Percentiles rank a stretch among this genome's conserved stretches.
phyloP scores from a whole-genome alignment of 2,888 invertebrate species.

The Chromoteleia sp. region DNA sequence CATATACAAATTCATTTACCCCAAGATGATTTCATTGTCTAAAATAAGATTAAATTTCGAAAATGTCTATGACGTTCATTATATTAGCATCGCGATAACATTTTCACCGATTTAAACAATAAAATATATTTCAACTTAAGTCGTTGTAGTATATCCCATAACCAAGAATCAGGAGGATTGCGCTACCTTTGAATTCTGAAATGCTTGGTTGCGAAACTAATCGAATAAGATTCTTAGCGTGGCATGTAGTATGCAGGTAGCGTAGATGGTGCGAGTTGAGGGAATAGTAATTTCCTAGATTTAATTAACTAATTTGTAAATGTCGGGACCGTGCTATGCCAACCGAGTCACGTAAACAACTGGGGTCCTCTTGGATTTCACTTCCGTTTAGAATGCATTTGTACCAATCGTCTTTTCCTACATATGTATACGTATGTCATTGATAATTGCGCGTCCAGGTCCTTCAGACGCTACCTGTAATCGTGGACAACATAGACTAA shows the following conservation, averaged over 20 bases:
- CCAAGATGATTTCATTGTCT: no score
- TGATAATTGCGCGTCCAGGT: slow-evolving; percentile 40
- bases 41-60: background rate
- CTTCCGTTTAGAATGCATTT: slow-evolving; percentile 69
- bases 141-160: slow-evolving; percentile 44
- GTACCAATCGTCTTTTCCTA: slow-evolving; percentile 65
- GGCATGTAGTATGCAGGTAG: slow-evolving; percentile 73
- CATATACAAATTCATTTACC: no score
- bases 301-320: slow-evolving; percentile 80
- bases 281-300: slow-evolving; percentile 80
- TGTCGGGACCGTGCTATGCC: slow-evolving; percentile 73
- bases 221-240: slow-evolving; percentile 75
- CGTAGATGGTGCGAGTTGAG: slow-evolving; percentile 72
- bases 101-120: background rate
- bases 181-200: slow-evolving; percentile 57
- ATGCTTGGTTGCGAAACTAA: slow-evolving; percentile 70
- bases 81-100: background rate
- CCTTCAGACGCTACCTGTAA: slow-evolving; percentile 33
- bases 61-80: background rate
- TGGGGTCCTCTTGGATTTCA: slow-evolving; percentile 73
- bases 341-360: slow-evolving; percentile 79
- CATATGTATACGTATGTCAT: slow-evolving; percentile 62
- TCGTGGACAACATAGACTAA: slow-evolving; percentile 28
- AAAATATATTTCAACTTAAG: slow-evolving; percentile 30
- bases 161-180: slow-evolving; percentile 37